Percentiles rank a stretch among this genome's conserved stretches.
phyloP scores from a whole-genome alignment of 2,888 invertebrate genomes.

The Sycophila texana region DNA sequence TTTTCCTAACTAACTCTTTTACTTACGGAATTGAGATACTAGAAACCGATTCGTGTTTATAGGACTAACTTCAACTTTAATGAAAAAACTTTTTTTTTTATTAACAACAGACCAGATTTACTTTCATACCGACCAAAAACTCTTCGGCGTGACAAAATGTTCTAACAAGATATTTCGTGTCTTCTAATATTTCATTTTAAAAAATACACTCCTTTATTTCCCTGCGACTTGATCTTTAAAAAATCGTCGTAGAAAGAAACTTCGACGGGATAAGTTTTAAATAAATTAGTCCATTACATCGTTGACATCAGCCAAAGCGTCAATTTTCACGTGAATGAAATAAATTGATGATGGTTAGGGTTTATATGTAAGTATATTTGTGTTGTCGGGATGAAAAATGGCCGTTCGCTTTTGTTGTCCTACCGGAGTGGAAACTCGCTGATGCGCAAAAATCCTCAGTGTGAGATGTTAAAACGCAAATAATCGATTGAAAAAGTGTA shows the following conservation, averaged over 20 bases:
- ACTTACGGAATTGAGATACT: slow-evolving; percentile 44
- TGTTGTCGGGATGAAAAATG: slow-evolving; percentile 46
- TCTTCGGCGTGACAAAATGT: slow-evolving; percentile 12
- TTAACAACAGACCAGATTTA: slow-evolving; percentile 34
- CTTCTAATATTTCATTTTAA: slow-evolving; percentile 35
- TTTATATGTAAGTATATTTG: slow-evolving; percentile 19
- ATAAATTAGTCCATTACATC: slow-evolving; percentile 44
- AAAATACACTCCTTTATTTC: slow-evolving; percentile 31
- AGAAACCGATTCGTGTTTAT: slow-evolving; percentile 35
- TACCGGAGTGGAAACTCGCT: slow-evolving; percentile 48
- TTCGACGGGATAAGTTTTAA: slow-evolving; percentile 23
- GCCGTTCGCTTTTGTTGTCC: slow-evolving; percentile 24
- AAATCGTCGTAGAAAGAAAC: slow-evolving; percentile 30
- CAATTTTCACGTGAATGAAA: slow-evolving; percentile 30
- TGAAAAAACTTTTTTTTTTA: slow-evolving; percentile 25
- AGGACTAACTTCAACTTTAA: slow-evolving; percentile 15
- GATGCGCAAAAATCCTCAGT: not conserved
- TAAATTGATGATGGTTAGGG: slow-evolving; percentile 31
- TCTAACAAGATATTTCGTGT: slow-evolving; percentile 24
- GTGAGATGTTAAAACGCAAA: no score
- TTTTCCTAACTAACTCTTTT: slow-evolving; percentile 40
- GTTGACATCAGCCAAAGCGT: slow-evolving; percentile 37
- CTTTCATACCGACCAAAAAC: slow-evolving; percentile 25
- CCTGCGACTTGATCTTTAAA: slow-evolving; percentile 20
- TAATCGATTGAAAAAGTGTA: no score